Evolutionary conservation across 2,888 invertebrate genomes (phyloP).

Genomic region (Hydropsyche betteni): DNA sequence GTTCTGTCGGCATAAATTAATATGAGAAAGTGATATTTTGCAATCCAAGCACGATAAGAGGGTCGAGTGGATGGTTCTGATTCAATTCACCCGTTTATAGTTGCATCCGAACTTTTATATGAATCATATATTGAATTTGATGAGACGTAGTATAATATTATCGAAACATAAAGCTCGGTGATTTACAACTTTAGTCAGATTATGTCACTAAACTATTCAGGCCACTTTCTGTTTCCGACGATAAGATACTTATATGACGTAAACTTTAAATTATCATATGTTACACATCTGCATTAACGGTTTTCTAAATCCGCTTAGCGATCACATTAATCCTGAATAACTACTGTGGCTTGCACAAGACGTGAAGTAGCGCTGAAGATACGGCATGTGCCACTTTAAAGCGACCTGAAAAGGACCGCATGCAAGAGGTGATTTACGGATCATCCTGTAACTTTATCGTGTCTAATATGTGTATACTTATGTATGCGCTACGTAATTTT

Average conservation of each 20-base stretch:
- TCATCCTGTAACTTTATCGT: neutral
- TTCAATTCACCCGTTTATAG: too few species aligned
- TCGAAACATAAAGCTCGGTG: too few species aligned
- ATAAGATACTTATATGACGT: conserved; percentile 1
- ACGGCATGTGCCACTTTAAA: conserved; percentile 36
- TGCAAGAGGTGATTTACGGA: conserved; percentile 47
- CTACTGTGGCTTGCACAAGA: conserved; percentile 11
- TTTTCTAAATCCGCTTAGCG: conserved; percentile 29
- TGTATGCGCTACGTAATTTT: neutral
- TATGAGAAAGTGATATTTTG: neutral
- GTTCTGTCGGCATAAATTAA: neutral
- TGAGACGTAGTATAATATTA: too few species aligned
- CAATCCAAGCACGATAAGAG: too few species aligned
- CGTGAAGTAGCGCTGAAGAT: conserved; percentile 22
- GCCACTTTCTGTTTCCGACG: neutral
- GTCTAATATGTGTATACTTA: neutral
- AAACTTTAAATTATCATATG: neutral
- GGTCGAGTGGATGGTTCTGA: too few species aligned
- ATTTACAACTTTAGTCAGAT: too few species aligned
- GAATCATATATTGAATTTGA: too few species aligned
- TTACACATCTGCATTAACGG: conserved; percentile 25
- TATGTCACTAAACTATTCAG: neutral
- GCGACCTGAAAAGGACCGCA: conserved; percentile 44
- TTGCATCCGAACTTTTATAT: too few species aligned
- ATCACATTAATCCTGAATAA: conserved; percentile 36